Base-by-base conservation (phyloP, 2,797 vertebrate genomes). In the Microhierax caerulescens region DNA sequence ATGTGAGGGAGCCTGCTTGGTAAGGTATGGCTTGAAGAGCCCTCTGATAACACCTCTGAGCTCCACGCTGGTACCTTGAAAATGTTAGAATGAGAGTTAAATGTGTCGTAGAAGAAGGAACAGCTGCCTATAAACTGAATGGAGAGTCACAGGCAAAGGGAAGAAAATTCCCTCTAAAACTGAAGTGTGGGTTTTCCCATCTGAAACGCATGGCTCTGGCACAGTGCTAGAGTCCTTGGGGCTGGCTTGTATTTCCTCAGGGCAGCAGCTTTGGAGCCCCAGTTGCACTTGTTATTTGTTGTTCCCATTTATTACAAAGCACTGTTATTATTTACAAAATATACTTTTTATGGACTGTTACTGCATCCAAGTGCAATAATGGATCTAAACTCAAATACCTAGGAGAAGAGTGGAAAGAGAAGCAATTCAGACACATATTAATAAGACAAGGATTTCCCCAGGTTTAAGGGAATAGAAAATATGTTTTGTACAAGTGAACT, bases 401-500 rank as follows among this genome's bases (percentile, higher is more conserved):
- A 7, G 48, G 94, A 95, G 94, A 93, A 77, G 65, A 65, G 54
- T 64, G 90, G 77, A 81, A 95, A 95, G 88, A 90, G 84, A 92
- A 87, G 92, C 73, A 84, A 83, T 94, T 96, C 83, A 79, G 80
- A 72, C 88, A 88, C 24, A 30, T 74, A 92, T 76, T 89, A 93
- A 91, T 82, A 87, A 2, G 28, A 86, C 90, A 91, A 82, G 90
- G 74, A 88, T 93, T 93, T 96, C 89, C 91, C 45, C 81, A 76
- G 86, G 89, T 94, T 94, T 95, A 92, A 89, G 67, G 90, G 63
- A 93, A 85, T 27, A 89, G 87, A 85, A 97, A 93, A 91, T 88
- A 93, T 4, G 47, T 53, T 75, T 88, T 57, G 41, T 88, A 82
- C 36, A 80, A 92, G 85, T 77, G 73, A 85, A 93, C 75, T 70